Evolutionary conservation across 2,888 invertebrate genomes (phyloP), one percentile per base, ranked within the genome.

Genomic region (Coleophora flavipennella): DNA sequence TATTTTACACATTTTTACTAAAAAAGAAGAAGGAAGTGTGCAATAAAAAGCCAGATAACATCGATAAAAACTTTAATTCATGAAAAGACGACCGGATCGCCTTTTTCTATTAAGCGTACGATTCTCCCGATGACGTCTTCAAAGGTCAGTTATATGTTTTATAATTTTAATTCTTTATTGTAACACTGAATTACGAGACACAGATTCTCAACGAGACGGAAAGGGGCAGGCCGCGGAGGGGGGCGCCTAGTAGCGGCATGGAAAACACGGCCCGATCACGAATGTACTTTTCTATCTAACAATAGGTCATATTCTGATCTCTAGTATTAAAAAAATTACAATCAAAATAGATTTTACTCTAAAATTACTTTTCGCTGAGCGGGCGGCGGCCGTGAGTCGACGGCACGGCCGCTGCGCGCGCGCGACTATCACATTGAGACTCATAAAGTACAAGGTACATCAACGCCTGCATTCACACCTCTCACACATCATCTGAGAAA

Each of bases 11-110:
- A 20, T 4, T 20, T 4, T 6, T 6, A 20, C 6, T 20, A 6
- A 20, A 20, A 20, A 4, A 20, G 20, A 20, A 20, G 3, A 20
- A 6, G 20, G 20, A 6, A 20, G 6, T 20, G 20, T 20, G 20
- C 20, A 72, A 62, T 53, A 67, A 76, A 73, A 71, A 48, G 44
- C 56, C 54, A 49, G 53, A 57, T 64, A 84, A 84, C 84, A 84
- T 84, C 84, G 81, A 84, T 84, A 84, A 80, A 83, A 80, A 81
- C 72, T 74, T 81, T 81, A 80, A 81, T 83, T 81, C 78, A 77
- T 75, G 64, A 67, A 20, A 70, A 73, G 75, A 66, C 76, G 77
- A 73, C 74, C 61, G 71, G 64, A 62, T 60, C 76, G 66, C 58
- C 70, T 67, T 66, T 60, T 54, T 67, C 75, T 78, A 76, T 76